Percentiles rank a stretch among this genome's conserved stretches.
Conservation (phyloP, 2,888 invertebrate genomes). For the Macrostomum cliftonense region DNA sequence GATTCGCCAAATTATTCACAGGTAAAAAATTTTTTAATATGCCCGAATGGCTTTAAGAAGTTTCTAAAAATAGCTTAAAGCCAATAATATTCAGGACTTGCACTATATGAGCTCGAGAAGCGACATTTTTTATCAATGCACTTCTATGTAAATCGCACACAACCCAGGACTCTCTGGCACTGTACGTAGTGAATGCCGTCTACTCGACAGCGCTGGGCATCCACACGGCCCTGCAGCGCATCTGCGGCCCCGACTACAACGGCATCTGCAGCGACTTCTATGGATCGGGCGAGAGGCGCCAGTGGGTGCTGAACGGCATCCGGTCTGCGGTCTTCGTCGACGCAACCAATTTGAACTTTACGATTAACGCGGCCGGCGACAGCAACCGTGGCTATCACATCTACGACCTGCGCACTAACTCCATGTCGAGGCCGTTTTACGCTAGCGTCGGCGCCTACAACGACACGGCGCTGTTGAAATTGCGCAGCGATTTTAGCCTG, state of each 20-base stretch:
- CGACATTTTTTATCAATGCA: too few relatives aligned
- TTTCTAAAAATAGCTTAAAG: too few relatives aligned
- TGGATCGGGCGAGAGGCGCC: conserved; percentile 21
- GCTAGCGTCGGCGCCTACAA: conserved; percentile 26
- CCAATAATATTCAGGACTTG: too few relatives aligned
- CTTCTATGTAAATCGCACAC: too few relatives aligned
- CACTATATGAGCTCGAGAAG: too few relatives aligned
- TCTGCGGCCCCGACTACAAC: conserved; percentile 19
- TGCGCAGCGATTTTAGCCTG: conserved; percentile 20
- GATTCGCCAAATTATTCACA: too few relatives aligned
- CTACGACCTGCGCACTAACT: conserved; percentile 12
- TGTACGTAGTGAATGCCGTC: conserved; percentile 32
- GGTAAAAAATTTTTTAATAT: too few relatives aligned
- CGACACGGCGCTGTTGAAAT: conserved; percentile 25
- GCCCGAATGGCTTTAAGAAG: too few relatives aligned
- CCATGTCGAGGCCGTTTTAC: too few relatives aligned
- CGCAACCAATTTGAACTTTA: conserved; percentile 22
- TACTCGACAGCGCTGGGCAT: conserved; percentile 25
- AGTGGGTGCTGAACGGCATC: conserved; percentile 18
- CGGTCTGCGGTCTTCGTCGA: conserved; percentile 20
- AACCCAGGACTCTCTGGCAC: conserved; percentile 25
- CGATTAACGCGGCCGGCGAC: conserved; percentile 17
- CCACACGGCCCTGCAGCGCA: conserved; percentile 17
- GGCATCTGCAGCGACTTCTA: conserved; percentile 20
- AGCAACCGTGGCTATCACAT: conserved; percentile 29